Base-by-base conservation (phyloP, 2,888 invertebrate species). In the Acrobasis suavella region DNA sequence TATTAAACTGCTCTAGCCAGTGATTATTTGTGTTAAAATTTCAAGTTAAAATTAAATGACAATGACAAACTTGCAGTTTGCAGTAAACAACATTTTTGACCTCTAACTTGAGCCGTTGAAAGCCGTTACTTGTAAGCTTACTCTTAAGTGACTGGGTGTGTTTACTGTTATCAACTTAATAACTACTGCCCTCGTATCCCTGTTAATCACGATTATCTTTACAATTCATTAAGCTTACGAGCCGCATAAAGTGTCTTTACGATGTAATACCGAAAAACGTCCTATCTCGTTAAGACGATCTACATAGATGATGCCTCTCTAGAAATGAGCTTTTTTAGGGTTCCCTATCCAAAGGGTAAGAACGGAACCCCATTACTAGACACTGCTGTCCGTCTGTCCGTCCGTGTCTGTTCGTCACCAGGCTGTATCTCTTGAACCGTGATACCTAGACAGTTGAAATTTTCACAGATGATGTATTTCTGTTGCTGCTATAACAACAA, bases 191-290 rank as follows among this genome's bases (percentile, higher is more conserved):
- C 16, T 15, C 16, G 16, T 32, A 16, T 39, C 50, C 22, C 54
- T 12, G 63, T 66, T 65, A 65, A 66, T 68, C 67, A 56, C 55
- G 63, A 69, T 71, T 69, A 69, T 67, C 68, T 69, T 69, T 66
- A 65, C 68, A 67, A 69, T 69, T 71, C 69, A 68, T 69, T 69
- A 68, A 64, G 64, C 66, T 66, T 65, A 62, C 62, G 60, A 60
- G 62, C 65, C 58, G 58, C 64, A 63, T 67, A 67, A 65, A 67
- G 51, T 63, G 67, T 65, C 52, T 63, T 60, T 64, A 65, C 62
- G 64, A 60, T 58, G 63, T 67, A 65, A 66, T 64, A 59, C 60
- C 60, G 60, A 64, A 69, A 67, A 66, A 65, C 62, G 63, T 66
- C 64, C 69, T 65, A 54, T 58, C 62, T 62, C 63, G 64, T 67